Evolutionary conservation across 1,140 invertebrate species (phyloP).

Genomic region (Drosophila carrolli): DNA sequence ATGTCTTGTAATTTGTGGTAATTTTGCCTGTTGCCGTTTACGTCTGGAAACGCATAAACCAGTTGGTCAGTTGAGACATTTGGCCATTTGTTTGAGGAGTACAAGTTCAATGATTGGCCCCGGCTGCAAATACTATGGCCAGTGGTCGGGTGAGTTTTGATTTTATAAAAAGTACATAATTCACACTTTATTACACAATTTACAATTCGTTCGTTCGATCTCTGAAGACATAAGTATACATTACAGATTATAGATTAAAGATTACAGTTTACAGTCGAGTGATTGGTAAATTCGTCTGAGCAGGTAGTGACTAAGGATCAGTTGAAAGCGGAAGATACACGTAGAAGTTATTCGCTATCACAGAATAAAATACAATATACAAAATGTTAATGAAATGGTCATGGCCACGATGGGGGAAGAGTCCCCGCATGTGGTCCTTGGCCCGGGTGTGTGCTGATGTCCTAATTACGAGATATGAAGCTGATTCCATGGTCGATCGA

Average conservation of each 20-base stretch:
- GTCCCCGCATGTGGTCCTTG: slow-evolving; percentile 11
- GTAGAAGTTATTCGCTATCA: slow-evolving; percentile 77
- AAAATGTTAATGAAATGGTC: slow-evolving; percentile 69
- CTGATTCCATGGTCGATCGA: slow-evolving; percentile 76
- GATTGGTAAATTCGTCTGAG: slow-evolving; percentile 75
- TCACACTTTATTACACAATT: slow-evolving; percentile 80
- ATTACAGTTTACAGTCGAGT: slow-evolving; percentile 29
- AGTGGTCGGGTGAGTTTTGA: slow-evolving; percentile 50
- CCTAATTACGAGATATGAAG: slow-evolving; percentile 83
- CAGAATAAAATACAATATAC: slow-evolving; percentile 77
- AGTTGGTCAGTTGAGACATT: slow-evolving; percentile 56
- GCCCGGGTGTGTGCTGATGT: slow-evolving; percentile 61
- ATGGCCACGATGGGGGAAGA: slow-evolving; percentile 21
- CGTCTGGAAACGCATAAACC: slow-evolving; percentile 58
- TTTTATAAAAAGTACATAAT: slow-evolving; percentile 84
- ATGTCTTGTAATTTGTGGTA: slow-evolving; percentile 45
- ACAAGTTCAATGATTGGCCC: slow-evolving; percentile 76
- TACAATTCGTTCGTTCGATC: slow-evolving; percentile 63
- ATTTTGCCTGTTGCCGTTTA: slow-evolving; percentile 26
- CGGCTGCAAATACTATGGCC: slow-evolving; percentile 26
- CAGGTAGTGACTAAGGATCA: slow-evolving; percentile 75
- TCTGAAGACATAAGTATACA: slow-evolving; percentile 59
- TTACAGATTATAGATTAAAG: slow-evolving; percentile 46
- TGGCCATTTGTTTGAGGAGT: slow-evolving; percentile 53
- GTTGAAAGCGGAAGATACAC: slow-evolving; percentile 47